phyloP scores from a whole-genome alignment of 1,140 invertebrate genomes.

The Euwallacea fornicatus region DNA sequence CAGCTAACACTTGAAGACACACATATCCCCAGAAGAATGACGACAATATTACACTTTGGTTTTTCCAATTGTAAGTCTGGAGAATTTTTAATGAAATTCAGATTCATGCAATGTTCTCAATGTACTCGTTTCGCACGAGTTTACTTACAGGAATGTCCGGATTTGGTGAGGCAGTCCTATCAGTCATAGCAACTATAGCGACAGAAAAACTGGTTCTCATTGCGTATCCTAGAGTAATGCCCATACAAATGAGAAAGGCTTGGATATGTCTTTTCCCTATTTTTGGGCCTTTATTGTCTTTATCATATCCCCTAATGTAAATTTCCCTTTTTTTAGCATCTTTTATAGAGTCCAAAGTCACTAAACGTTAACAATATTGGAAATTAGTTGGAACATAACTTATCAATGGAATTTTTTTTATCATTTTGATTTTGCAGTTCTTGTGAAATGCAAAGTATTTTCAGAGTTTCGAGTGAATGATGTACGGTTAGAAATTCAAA shows the following conservation, averaged over 20 bases:
- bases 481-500: too few relatives aligned
- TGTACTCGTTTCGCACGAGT: background rate
- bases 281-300: background rate
- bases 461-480: too few relatives aligned
- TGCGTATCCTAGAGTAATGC: background rate
- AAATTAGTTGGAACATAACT: background rate
- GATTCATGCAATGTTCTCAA: background rate
- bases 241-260: background rate
- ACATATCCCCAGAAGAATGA: constrained; percentile 69
- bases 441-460: background rate
- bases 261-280: background rate
- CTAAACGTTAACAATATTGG: background rate
- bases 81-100: background rate
- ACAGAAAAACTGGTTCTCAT: background rate
- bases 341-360: background rate
- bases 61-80: constrained; percentile 51
- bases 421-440: background rate
- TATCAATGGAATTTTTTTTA: background rate
- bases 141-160: background rate
- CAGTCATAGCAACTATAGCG: background rate
- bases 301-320: background rate
- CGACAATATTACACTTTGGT: constrained; percentile 59
- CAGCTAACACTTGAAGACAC: constrained; percentile 64
- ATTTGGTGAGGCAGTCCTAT: background rate
- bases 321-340: background rate